Evolutionary conservation across 1,140 invertebrate genomes (phyloP).

Genomic region (Neodiprion lecontei): DNA sequence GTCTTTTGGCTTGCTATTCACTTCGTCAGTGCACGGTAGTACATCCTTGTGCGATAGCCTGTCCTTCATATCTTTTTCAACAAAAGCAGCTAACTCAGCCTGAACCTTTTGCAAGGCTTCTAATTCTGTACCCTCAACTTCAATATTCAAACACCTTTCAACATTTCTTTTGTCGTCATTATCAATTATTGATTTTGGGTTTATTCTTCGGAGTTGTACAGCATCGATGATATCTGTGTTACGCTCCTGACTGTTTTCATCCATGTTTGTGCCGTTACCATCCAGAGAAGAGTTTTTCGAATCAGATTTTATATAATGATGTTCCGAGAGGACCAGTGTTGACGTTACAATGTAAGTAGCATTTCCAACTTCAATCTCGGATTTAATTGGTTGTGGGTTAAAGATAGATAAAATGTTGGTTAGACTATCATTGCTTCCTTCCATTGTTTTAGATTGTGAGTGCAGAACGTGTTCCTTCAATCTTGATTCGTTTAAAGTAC

Average conservation of each 20-base stretch:
- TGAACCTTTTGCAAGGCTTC: slow-evolving; percentile 46
- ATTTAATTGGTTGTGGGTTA: slow-evolving; percentile 31
- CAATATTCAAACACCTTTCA: slow-evolving; percentile 54
- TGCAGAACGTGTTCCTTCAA: background rate
- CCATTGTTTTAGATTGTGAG: background rate
- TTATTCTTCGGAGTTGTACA: slow-evolving; percentile 48
- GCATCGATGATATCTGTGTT: slow-evolving; percentile 57
- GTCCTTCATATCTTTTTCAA: slow-evolving; percentile 49
- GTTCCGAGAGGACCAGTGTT: slow-evolving; percentile 39
- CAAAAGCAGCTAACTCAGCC: slow-evolving; percentile 45
- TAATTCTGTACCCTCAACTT: slow-evolving; percentile 51
- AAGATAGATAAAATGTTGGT: background rate
- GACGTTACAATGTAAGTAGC: slow-evolving; percentile 53
- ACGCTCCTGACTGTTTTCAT: slow-evolving; percentile 36
- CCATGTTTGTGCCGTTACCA: slow-evolving; percentile 12
- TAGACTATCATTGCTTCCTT: background rate
- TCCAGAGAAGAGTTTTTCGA: slow-evolving; percentile 26
- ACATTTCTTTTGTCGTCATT: slow-evolving; percentile 38
- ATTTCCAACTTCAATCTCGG: slow-evolving; percentile 50
- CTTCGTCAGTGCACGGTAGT: background rate
- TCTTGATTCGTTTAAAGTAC: background rate
- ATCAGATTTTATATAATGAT: slow-evolving; percentile 18
- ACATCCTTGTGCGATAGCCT: slow-evolving; percentile 28
- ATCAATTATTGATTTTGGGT: slow-evolving; percentile 32
- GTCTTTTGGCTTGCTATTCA: slow-evolving; percentile 29